Evolutionary conservation across 1,140 invertebrate genomes (phyloP).

Genomic region (Hestina assimilis): DNA sequence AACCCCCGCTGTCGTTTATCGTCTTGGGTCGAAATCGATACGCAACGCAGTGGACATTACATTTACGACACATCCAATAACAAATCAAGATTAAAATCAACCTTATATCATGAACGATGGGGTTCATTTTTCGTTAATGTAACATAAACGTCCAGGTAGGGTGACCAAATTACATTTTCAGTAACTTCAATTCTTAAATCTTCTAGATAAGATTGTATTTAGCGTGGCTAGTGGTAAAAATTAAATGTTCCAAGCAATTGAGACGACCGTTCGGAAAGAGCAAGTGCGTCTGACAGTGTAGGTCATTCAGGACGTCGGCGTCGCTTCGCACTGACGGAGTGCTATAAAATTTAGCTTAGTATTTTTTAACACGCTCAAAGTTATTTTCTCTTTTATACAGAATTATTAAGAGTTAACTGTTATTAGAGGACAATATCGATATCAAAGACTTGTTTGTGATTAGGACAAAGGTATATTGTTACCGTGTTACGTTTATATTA

Average conservation of each 20-base stretch:
- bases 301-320: constrained; percentile 54
- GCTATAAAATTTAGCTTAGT: constrained; percentile 14
- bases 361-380: constrained; percentile 3
- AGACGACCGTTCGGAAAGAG: constrained; percentile 52
- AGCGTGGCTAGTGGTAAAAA: constrained; percentile 4
- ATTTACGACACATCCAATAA: constrained; percentile 26
- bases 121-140: constrained; percentile 16
- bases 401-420: not conserved
- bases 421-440: not conserved
- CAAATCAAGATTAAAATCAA: constrained; percentile 14
- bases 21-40: constrained; percentile 31
- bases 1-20: constrained; percentile 23
- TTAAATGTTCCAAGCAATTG: constrained; percentile 33
- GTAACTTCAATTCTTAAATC: not conserved
- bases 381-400: not conserved
- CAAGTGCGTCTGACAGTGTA: constrained; percentile 58
- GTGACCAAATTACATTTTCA: constrained; percentile 18
- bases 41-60: constrained; percentile 27
- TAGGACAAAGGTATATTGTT: no score
- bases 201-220: constrained; percentile 31
- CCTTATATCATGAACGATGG: constrained; percentile 2
- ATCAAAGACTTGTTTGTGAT: not conserved
- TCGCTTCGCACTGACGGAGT: constrained; percentile 33
- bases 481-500: no score
- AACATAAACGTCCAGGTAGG: constrained; percentile 18